phyloP scores from a whole-genome alignment of 1,140 invertebrate genomes.

The Drosophila nannoptera region DNA sequence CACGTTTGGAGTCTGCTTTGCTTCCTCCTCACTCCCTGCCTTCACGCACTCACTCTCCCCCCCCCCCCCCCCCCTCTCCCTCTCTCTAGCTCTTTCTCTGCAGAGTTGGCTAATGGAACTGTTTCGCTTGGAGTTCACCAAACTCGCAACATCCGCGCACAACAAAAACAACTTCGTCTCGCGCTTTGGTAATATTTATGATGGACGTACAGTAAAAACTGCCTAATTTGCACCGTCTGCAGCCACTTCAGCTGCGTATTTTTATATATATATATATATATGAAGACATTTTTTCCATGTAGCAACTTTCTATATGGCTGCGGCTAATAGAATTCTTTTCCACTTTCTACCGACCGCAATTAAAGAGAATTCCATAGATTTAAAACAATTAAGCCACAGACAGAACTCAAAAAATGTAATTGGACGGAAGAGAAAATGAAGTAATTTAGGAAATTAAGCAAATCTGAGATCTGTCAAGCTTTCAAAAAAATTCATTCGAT shows the following conservation, averaged over 20 bases:
- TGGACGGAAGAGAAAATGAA: too few relatives aligned
- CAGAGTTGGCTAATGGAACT: conserved; percentile 53
- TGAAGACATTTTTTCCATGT: not conserved
- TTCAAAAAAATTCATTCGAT: too few relatives aligned
- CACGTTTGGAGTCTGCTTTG: not conserved
- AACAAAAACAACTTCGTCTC: conserved; percentile 20
- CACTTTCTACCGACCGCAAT: not conserved
- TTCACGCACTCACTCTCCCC: not conserved
- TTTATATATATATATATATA: not conserved
- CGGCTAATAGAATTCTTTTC: not conserved
- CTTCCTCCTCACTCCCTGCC: not conserved
- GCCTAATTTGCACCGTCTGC: conserved; percentile 27
- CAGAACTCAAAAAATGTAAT: too few relatives aligned
- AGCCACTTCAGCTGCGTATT: not conserved
- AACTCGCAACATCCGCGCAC: conserved; percentile 55
- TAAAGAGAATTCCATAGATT: not conserved
- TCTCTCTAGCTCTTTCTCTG: not conserved
- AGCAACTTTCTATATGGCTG: not conserved
- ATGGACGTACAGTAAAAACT: conserved; percentile 38
- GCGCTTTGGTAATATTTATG: conserved; percentile 41
- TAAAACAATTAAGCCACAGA: conserved; percentile 1
- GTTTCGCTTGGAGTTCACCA: conserved; percentile 60
- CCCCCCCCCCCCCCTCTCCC: conserved; percentile 2
- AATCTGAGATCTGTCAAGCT: too few relatives aligned
- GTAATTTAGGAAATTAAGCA: too few relatives aligned